These are phyloP conservation scores for Tragelaphus strepsiceros DNA, from an alignment of 2,113 vertebrate species.

Conservation along the genomic window DNA sequence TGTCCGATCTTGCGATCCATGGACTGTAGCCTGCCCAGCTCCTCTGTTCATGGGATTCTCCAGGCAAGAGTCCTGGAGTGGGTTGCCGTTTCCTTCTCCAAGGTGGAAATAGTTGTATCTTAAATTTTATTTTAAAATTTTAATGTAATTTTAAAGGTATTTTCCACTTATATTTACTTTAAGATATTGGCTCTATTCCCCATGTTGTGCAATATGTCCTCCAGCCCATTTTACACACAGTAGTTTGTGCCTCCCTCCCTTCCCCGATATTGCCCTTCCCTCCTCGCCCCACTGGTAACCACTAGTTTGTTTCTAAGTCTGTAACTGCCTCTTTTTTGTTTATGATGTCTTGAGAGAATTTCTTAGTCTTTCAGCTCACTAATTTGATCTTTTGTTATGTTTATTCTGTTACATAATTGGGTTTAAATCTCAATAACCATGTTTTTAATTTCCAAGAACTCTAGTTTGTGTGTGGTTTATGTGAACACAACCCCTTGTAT, in stretches of 20 bases:
- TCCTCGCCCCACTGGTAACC: not conserved
- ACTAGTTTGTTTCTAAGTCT: not conserved
- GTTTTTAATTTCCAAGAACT: slow-evolving; percentile 12
- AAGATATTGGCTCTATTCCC: not conserved
- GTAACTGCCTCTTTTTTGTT: not conserved
- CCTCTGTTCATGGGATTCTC: not conserved
- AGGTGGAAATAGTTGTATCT: not conserved
- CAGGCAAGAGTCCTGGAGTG: not conserved
- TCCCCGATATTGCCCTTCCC: not conserved
- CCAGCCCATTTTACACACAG: not conserved
- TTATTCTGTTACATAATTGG: not conserved
- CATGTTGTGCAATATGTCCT: not conserved
- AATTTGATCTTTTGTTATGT: not conserved
- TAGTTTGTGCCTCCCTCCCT: not conserved
- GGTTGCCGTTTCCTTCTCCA: not conserved
- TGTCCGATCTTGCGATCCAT: rapidly evolving
- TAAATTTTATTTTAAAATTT: not conserved
- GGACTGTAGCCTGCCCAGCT: not conserved
- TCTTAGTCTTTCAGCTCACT: not conserved
- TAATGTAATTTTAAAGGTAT: not conserved
- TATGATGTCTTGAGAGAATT: not conserved
- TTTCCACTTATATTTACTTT: not conserved
- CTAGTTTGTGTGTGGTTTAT: not conserved
- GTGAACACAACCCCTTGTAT: not conserved
- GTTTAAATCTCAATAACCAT: not conserved